Conservation (phyloP, 2,888 invertebrate genomes). For the Pheosia tremula region DNA sequence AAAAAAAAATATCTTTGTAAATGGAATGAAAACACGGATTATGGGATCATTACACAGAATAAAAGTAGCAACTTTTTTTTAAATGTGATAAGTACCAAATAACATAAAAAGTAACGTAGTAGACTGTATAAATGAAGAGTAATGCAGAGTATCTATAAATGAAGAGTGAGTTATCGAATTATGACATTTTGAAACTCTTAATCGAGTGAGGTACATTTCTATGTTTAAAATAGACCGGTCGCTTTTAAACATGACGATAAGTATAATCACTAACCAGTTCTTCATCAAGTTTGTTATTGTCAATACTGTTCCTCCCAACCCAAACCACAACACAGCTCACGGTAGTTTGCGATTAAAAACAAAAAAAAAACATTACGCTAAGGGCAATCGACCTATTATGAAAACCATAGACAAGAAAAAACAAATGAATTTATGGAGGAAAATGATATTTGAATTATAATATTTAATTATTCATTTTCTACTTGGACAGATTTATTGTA, state of each 20-base stretch:
- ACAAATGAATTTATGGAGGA: slow-evolving; percentile 3
- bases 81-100: no score
- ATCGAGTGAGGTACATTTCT: no score
- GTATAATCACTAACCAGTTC: background rate
- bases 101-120: no score
- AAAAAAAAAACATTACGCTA: slow-evolving; percentile 31
- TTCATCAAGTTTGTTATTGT: background rate
- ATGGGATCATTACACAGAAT: no score
- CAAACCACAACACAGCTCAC: background rate
- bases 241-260: background rate
- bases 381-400: slow-evolving; percentile 24
- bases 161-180: no score
- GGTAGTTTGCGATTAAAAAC: slow-evolving; percentile 23
- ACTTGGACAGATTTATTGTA: background rate
- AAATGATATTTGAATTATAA: background rate
- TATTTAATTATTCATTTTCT: background rate
- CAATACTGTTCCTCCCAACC: background rate
- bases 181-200: no score
- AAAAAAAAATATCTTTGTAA: no score
- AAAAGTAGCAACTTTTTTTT: no score
- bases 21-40: no score
- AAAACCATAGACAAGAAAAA: slow-evolving; percentile 20
- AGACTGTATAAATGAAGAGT: no score
- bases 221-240: no score
- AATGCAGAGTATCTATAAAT: no score